Evolutionary conservation across 2,797 vertebrate genomes (phyloP).

Genomic region (Enteromius unitaeniatus): DNA sequence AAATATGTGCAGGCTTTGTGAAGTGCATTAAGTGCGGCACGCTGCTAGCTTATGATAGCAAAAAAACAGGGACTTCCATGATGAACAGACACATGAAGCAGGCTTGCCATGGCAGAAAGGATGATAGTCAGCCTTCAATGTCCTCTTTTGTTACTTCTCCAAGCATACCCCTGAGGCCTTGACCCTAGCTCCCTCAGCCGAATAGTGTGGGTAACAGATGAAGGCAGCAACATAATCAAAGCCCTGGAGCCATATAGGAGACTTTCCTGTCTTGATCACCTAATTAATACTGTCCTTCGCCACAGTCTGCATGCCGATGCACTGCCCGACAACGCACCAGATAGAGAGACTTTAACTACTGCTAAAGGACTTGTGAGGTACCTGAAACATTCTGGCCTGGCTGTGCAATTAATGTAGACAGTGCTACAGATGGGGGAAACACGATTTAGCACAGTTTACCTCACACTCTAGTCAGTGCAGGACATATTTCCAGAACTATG

Average conservation of each 20-base stretch:
- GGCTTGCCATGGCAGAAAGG: neutral
- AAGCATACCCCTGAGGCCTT: neutral
- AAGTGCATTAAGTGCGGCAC: neutral
- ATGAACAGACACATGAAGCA: neutral
- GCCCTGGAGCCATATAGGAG: too few relatives aligned
- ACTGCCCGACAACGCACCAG: too few relatives aligned
- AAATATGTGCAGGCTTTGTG: neutral
- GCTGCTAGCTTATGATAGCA: neutral
- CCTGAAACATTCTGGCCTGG: neutral
- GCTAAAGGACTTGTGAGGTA: neutral
- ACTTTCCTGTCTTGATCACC: too few relatives aligned
- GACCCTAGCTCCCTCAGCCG: neutral
- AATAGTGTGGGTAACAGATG: constrained; percentile 27
- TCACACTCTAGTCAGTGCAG: neutral
- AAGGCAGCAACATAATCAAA: neutral
- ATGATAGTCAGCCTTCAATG: neutral
- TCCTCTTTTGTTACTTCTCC: neutral
- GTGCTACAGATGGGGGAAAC: neutral
- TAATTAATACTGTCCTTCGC: neutral
- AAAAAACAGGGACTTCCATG: neutral
- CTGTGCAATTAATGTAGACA: neutral
- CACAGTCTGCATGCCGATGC: neutral
- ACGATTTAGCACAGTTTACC: neutral
- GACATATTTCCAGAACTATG: neutral
- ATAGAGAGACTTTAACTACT: neutral